Evolutionary conservation across 2,113 vertebrate genomes (phyloP).

Genomic region (Parotia lawesii): DNA sequence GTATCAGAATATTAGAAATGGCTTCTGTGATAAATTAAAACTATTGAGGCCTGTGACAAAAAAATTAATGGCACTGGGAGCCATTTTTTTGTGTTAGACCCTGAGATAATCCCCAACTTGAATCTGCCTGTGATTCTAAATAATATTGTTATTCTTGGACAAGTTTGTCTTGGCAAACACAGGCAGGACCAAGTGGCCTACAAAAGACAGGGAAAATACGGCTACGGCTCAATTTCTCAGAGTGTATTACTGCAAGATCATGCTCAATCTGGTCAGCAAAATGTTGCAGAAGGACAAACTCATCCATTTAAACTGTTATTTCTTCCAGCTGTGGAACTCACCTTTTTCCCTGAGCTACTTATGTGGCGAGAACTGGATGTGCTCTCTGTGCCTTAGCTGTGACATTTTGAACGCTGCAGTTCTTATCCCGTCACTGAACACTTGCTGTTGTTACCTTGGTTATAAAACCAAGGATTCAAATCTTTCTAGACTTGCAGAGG

Average conservation of each 20-base stretch:
- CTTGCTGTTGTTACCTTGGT: not conserved
- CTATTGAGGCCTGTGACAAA: not conserved
- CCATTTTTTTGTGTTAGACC: not conserved
- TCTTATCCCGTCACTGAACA: not conserved
- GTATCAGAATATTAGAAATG: not conserved
- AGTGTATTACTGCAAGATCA: not conserved
- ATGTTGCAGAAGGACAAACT: not conserved
- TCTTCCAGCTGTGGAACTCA: not conserved
- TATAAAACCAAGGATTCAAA: not conserved
- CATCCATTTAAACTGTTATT: not conserved
- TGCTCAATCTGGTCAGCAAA: not conserved
- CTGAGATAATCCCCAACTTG: not conserved
- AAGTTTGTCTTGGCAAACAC: not conserved
- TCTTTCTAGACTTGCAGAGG: not conserved
- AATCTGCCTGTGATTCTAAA: not conserved
- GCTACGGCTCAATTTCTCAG: not conserved
- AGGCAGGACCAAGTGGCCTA: not conserved
- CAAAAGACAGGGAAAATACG: not conserved
- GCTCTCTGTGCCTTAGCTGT: not conserved
- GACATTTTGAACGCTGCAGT: not conserved
- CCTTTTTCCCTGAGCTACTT: not conserved
- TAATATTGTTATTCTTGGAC: not conserved
- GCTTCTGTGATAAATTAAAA: not conserved
- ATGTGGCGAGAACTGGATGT: accelerated
- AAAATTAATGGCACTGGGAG: not conserved